Evolutionary conservation across 2,888 invertebrate genomes (phyloP), one percentile per base, ranked within the genome.

Genomic region (Callyntrura sp.): DNA sequence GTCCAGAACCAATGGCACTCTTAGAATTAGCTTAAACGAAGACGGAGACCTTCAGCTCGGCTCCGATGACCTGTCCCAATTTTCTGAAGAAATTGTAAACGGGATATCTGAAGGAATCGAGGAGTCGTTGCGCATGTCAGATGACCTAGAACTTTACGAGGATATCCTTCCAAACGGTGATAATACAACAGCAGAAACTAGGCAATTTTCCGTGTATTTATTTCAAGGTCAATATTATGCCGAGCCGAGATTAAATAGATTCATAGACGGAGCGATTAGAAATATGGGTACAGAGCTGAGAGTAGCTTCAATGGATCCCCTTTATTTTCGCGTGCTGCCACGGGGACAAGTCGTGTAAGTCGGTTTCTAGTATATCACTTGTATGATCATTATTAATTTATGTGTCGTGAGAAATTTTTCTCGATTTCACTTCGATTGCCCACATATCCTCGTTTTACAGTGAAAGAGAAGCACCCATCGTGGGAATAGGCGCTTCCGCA

Each of bases 221-320:
- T 93, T 93, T 79, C 93, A 93, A 88, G 93, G 93, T 57, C 93
- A 93, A 79, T 93, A 93, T 78, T 73, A 92, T 20, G 78, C 92
- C 3, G 93, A 93, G 70, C 93, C 93, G 0, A 81, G 93, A 17
- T 92, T 93, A 23, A 93, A 93, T 73, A 86, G 91, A 9, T 93
- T 93, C 68, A 92, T 93, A 20, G 93, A 93, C 62, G 93, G 93
- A 5, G 93, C 92, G 0, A 76, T 93, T 14, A 68, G 91, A 8
- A 93, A 93, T 73, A 91, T 93, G 90, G 92, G 86, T 11, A 89
- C 91, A 1, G 93, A 93, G 78, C 25, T 93, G 68, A 79, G 92
- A 20, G 85, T 91, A 9, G 83, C 90, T 5, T 65, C 90, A 12
- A 93, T 93, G 92, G 93, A 93, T 84, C 93, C 93, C 1, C 60